Conservation (phyloP, 2,888 invertebrate species). For the Bunonema sp. region DNA sequence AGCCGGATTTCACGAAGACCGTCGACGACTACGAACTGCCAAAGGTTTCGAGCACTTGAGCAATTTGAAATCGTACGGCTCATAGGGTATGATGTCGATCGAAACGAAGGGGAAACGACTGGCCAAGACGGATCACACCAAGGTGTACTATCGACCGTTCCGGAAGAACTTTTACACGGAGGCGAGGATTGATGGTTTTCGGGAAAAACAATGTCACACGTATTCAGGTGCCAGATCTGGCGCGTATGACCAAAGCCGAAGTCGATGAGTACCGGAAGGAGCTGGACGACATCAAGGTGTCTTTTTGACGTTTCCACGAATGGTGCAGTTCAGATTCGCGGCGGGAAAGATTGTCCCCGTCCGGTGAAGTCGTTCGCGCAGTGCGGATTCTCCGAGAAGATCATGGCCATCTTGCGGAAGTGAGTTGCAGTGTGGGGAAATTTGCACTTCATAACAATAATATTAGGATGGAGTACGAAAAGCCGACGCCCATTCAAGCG, state of each 20-base stretch:
- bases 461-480: conserved; percentile 61
- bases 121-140: conserved; percentile 74
- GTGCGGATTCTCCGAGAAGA: conserved; percentile 86
- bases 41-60: conserved; percentile 6
- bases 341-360: conserved; percentile 81
- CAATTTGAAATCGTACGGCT: conserved; percentile 76
- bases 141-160: conserved; percentile 70
- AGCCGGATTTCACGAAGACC: conserved; percentile 62
- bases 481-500: conserved; percentile 93
- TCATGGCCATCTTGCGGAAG: conserved; percentile 76
- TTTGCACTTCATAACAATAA: not conserved
- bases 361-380: conserved; percentile 90
- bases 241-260: conserved; percentile 68
- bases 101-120: conserved; percentile 46
- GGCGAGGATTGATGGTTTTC: no score
- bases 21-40: conserved; percentile 39
- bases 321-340: conserved; percentile 55
- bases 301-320: not conserved
- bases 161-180: conserved; percentile 93
- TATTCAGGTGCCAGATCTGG: conserved; percentile 62
- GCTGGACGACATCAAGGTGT: conserved; percentile 75
- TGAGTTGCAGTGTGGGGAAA: conserved; percentile 18
- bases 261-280: conserved; percentile 54
- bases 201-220: no score
- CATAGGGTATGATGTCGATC: conserved; percentile 62